Evolutionary conservation across 2,888 invertebrate genomes (phyloP).

Genomic region (Pachydiplax longipennis): DNA sequence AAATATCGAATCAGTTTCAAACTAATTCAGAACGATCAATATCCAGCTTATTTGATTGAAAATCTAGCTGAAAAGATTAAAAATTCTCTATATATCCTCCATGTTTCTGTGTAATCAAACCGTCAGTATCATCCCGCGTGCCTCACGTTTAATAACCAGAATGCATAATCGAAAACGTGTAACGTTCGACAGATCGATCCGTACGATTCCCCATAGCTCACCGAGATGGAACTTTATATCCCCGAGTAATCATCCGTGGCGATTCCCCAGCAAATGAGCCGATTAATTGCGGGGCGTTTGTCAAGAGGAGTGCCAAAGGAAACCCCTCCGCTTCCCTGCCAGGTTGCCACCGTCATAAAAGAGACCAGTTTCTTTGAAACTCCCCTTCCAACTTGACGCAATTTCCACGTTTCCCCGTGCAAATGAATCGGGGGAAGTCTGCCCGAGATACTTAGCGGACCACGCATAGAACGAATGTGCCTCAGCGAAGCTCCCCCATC

Average conservation of each 20-base stretch:
- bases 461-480: slow-evolving; percentile 1
- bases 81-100: no score
- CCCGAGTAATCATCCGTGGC: not conserved
- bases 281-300: not conserved
- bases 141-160: no score
- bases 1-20: no score
- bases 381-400: not conserved
- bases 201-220: no score
- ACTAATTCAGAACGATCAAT: no score
- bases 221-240: no score
- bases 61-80: no score
- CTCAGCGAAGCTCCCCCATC: not conserved
- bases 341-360: not conserved
- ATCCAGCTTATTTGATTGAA: no score
- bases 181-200: no score
- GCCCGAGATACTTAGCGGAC: not conserved
- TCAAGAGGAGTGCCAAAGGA: not conserved
- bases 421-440: slow-evolving; percentile 11
- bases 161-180: no score
- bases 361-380: not conserved
- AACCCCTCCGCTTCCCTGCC: not conserved
- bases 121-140: no score
- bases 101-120: no score
- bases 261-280: not conserved
- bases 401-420: not conserved